Evolutionary conservation across 2,797 vertebrate species (phyloP).

Genomic region (Serranus cabrilla): DNA sequence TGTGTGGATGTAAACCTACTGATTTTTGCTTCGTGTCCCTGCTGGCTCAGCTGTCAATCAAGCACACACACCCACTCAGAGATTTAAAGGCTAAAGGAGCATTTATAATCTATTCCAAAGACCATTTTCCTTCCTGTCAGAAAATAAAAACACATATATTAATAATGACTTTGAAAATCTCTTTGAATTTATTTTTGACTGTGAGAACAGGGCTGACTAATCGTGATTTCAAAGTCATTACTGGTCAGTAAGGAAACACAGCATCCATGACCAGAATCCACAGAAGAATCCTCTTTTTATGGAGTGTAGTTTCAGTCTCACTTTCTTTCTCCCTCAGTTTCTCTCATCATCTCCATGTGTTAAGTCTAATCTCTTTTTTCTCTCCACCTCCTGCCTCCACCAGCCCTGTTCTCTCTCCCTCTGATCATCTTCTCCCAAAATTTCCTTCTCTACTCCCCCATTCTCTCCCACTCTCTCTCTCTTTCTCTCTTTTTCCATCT

Average conservation of each 20-base stretch:
- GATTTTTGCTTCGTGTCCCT: neutral
- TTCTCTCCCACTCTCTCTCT: slow-evolving; percentile 31
- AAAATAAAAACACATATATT: slow-evolving; percentile 1
- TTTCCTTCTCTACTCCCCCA: slow-evolving; percentile 51
- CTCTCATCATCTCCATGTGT: slow-evolving; percentile 35
- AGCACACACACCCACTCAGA: neutral
- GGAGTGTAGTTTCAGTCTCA: slow-evolving; percentile 20
- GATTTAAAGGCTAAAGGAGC: slow-evolving; percentile 26
- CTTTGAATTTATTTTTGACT: slow-evolving; percentile 10
- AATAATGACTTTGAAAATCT: slow-evolving; percentile 5
- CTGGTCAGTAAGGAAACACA: slow-evolving; percentile 4
- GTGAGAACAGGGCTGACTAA: neutral
- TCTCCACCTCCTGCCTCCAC: slow-evolving; percentile 21
- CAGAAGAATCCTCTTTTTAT: slow-evolving; percentile 23
- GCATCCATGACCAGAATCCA: slow-evolving; percentile 1
- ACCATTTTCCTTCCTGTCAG: slow-evolving; percentile 1
- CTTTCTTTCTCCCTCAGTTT: neutral
- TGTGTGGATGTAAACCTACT: neutral
- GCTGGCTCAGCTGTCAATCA: slow-evolving; percentile 33
- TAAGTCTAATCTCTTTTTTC: slow-evolving; percentile 32
- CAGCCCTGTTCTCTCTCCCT: slow-evolving; percentile 22
- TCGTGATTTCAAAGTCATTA: slow-evolving; percentile 28
- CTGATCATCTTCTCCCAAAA: slow-evolving; percentile 64
- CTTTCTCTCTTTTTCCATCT: slow-evolving; percentile 70
- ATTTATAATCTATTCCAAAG: slow-evolving; percentile 1